Conservation (phyloP, 2,888 invertebrate species). For the Acholoe squamosa region DNA sequence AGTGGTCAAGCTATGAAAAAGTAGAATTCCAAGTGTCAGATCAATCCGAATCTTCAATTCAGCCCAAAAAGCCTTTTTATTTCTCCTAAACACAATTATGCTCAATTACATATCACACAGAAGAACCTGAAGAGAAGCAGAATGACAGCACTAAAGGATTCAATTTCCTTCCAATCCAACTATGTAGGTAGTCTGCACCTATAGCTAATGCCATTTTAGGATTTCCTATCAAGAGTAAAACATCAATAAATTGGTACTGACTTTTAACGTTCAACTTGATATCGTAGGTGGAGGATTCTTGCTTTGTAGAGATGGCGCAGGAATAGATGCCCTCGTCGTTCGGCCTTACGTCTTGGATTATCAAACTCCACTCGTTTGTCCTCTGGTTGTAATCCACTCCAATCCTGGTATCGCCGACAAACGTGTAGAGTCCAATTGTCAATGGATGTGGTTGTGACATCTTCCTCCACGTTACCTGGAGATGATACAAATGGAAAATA, state of each 20-base stretch:
- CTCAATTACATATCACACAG: too few species aligned
- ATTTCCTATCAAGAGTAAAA: background rate
- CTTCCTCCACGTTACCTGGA: constrained; percentile 67
- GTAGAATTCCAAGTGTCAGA: too few species aligned
- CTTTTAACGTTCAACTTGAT: constrained; percentile 69
- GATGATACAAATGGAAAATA: background rate
- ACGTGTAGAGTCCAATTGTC: constrained; percentile 67
- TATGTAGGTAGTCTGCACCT: too few species aligned
- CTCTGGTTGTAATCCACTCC: constrained; percentile 68
- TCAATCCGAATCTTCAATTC: too few species aligned
- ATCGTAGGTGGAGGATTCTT: constrained; percentile 65
- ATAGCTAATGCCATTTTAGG: background rate
- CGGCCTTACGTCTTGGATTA: constrained; percentile 68
- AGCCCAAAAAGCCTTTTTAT: too few species aligned
- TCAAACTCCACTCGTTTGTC: constrained; percentile 69
- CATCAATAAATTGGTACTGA: constrained; percentile 40
- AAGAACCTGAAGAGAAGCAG: too few species aligned
- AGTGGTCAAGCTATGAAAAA: too few species aligned
- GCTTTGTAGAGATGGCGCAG: constrained; percentile 69
- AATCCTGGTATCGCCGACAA: constrained; percentile 68
- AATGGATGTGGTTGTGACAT: constrained; percentile 64
- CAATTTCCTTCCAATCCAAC: too few species aligned
- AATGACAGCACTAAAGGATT: too few species aligned
- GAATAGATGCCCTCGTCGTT: constrained; percentile 68
- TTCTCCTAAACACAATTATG: too few species aligned